Evolutionary conservation across 2,888 invertebrate genomes (phyloP).

Genomic region (Dorcus parallelipipedus): DNA sequence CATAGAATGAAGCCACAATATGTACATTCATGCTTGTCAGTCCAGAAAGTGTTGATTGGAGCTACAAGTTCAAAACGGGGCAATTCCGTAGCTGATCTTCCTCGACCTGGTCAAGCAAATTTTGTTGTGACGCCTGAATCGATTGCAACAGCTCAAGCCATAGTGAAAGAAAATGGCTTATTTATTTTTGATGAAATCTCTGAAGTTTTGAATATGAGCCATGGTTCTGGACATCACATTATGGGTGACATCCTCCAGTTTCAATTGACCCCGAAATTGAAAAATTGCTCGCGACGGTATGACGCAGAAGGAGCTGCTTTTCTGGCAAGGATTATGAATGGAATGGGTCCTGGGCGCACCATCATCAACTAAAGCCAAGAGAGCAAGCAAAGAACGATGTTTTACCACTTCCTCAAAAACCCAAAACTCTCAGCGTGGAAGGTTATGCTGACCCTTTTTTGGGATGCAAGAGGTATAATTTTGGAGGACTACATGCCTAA

Average conservation of each 20-base stretch:
- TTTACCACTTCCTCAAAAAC: not conserved
- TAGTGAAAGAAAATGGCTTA: not conserved
- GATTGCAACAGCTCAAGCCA: not conserved
- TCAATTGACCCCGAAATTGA: too few relatives aligned
- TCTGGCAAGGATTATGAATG: not conserved
- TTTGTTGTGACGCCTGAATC: not conserved
- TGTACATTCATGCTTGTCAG: not conserved
- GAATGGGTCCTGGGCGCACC: not conserved
- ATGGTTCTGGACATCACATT: too few relatives aligned
- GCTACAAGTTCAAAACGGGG: not conserved
- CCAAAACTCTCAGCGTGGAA: not conserved
- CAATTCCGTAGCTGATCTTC: not conserved
- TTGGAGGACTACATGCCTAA: too few relatives aligned
- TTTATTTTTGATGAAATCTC: too few relatives aligned
- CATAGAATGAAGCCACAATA: too few relatives aligned
- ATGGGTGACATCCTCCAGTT: too few relatives aligned
- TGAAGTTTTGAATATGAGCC: too few relatives aligned
- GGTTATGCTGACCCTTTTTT: not conserved
- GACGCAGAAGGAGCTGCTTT: too few relatives aligned
- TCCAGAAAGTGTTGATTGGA: not conserved
- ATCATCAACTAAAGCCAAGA: not conserved
- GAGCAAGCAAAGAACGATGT: not conserved
- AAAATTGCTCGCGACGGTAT: too few relatives aligned
- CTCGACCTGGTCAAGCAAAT: not conserved
- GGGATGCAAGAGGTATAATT: not conserved